Evolutionary conservation across 2,888 invertebrate genomes (phyloP).

Genomic region (Trissonchulus sp.): DNA sequence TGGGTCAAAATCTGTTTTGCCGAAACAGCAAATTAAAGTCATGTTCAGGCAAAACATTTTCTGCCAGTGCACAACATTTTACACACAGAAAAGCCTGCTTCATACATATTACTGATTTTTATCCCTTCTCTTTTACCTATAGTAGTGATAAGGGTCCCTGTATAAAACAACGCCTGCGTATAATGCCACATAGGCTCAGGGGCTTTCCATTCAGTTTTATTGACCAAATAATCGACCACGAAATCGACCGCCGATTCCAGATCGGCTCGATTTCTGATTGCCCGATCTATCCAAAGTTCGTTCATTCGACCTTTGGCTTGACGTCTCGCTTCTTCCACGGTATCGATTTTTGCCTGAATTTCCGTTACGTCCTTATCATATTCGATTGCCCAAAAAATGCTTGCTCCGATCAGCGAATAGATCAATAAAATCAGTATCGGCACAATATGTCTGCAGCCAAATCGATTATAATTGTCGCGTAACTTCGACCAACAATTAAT

Average conservation of each 20-base stretch:
- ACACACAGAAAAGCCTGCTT: too few species aligned
- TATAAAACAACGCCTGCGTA: slow-evolving; percentile 4
- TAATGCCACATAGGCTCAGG: not conserved
- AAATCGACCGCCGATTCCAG: not conserved
- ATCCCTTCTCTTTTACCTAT: too few species aligned
- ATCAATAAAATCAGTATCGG: slow-evolving; percentile 20
- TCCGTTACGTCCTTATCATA: not conserved
- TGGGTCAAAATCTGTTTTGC: too few species aligned
- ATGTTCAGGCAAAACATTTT: too few species aligned
- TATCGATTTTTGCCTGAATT: not conserved
- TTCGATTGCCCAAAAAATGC: slow-evolving; percentile 28
- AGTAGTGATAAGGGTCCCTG: slow-evolving; percentile 22
- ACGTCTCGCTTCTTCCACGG: not conserved
- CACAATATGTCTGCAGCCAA: slow-evolving; percentile 23
- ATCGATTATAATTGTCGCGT: slow-evolving; percentile 18
- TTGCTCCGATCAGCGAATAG: slow-evolving; percentile 28
- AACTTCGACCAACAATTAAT: not conserved
- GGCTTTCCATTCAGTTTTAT: not conserved
- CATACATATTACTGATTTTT: too few species aligned
- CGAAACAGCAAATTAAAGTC: too few species aligned
- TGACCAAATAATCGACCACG: not conserved
- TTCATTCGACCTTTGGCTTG: not conserved
- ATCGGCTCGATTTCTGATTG: not conserved
- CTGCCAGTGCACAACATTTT: too few species aligned
- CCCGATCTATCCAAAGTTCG: not conserved